Conservation (phyloP, 2,888 invertebrate species). For the Idaea straminata region DNA sequence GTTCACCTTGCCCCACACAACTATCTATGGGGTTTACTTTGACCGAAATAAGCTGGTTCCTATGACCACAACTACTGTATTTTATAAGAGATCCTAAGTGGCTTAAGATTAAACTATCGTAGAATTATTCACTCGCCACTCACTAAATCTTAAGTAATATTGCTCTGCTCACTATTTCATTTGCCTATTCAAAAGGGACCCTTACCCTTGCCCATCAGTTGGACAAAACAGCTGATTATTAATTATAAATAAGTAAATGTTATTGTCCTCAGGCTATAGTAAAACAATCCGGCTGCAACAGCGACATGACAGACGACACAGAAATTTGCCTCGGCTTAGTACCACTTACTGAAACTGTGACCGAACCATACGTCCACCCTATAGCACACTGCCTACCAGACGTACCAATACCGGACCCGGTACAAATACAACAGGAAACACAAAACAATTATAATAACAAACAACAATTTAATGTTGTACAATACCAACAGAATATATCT, state of each 20-base stretch:
- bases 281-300: constrained; percentile 57
- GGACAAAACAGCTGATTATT: too few relatives aligned
- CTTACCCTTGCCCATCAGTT: too few relatives aligned
- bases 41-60: too few relatives aligned
- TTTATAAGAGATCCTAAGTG: too few relatives aligned
- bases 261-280: constrained; percentile 45
- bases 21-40: too few relatives aligned
- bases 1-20: too few relatives aligned
- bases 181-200: too few relatives aligned
- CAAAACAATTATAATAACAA: neutral
- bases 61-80: too few relatives aligned
- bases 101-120: too few relatives aligned
- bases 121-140: too few relatives aligned
- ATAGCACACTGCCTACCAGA: constrained; percentile 45
- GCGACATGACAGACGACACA: constrained; percentile 48
- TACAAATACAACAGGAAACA: neutral
- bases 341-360: constrained; percentile 36
- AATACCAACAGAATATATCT: neutral
- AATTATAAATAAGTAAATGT: neutral
- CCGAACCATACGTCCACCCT: constrained; percentile 44
- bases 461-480: neutral
- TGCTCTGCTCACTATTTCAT: too few relatives aligned
- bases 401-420: constrained; percentile 39
- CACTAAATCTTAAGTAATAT: too few relatives aligned
- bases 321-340: constrained; percentile 57